Conservation (phyloP, 2,888 invertebrate genomes). For the Phragmatobia fuliginosa region DNA sequence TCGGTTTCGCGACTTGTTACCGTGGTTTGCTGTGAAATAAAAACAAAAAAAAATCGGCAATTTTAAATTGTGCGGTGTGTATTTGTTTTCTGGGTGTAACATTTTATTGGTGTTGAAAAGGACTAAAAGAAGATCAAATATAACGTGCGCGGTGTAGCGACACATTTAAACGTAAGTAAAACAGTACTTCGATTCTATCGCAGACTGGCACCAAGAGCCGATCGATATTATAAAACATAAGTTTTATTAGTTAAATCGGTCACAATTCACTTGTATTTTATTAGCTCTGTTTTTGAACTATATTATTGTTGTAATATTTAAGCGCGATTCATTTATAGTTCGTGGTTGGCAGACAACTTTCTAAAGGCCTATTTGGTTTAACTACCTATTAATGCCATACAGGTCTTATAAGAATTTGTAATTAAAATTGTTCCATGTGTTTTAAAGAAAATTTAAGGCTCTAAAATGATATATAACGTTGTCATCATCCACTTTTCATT, state of each 20-base stretch:
- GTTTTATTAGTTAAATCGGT: slow-evolving; percentile 56
- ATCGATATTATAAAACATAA: slow-evolving; percentile 78
- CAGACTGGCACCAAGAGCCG: slow-evolving; percentile 65
- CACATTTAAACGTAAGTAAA: slow-evolving; percentile 48
- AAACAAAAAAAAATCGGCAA: slow-evolving; percentile 54
- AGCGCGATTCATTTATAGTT: slow-evolving; percentile 54
- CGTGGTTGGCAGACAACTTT: slow-evolving; percentile 50
- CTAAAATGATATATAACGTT: neutral
- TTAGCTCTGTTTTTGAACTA: slow-evolving; percentile 25
- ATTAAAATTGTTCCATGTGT: neutral
- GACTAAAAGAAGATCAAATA: slow-evolving; percentile 21
- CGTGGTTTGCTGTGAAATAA: slow-evolving; percentile 55
- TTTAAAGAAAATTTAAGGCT: neutral
- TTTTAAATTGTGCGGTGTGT: slow-evolving; percentile 48
- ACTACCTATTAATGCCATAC: slow-evolving; percentile 11
- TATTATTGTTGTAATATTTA: slow-evolving; percentile 18
- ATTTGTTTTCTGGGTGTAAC: slow-evolving; percentile 44
- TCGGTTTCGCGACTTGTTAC: slow-evolving; percentile 58
- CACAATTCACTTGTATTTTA: slow-evolving; percentile 38
- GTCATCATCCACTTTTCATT: neutral
- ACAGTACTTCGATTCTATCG: slow-evolving; percentile 43
- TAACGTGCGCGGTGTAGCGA: slow-evolving; percentile 39
- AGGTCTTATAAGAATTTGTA: neutral
- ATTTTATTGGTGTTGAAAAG: slow-evolving; percentile 25
- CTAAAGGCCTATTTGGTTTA: slow-evolving; percentile 38